These are phyloP conservation scores for Phaenicophaeus curvirostris DNA, from an alignment of 2,797 vertebrate genomes.

Conservation along the genomic window DNA sequence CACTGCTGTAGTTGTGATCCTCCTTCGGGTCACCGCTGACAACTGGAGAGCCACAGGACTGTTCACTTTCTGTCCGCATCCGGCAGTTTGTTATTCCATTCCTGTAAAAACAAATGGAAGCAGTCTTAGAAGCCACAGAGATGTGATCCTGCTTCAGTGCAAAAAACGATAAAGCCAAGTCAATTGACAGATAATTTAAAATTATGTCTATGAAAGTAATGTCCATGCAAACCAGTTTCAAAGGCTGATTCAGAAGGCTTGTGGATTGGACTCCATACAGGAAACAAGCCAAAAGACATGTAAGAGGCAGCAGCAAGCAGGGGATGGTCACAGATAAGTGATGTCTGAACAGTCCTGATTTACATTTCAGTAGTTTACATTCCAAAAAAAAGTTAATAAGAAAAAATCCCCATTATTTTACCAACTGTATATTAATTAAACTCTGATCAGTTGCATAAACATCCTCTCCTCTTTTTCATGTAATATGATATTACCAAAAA, in stretches of 20 bases:
- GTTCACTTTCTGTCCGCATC: conserved; percentile 87
- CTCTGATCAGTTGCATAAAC: background rate
- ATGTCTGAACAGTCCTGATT: background rate
- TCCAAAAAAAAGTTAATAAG: background rate
- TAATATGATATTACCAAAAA: background rate
- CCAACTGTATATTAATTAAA: background rate
- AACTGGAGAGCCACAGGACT: conserved; percentile 86
- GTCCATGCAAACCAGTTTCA: background rate
- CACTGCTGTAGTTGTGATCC: conserved; percentile 96
- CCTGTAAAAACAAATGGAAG: conserved; percentile 70
- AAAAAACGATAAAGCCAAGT: background rate
- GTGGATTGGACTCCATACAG: background rate
- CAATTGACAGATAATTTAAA: background rate
- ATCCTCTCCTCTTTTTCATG: background rate
- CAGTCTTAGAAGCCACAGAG: background rate
- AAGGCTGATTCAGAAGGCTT: background rate
- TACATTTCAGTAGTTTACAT: background rate
- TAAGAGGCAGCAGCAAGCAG: background rate
- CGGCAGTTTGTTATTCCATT: conserved; percentile 89
- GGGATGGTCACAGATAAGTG: background rate
- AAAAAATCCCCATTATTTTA: background rate
- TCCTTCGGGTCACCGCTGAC: conserved; percentile 92
- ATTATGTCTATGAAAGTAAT: background rate
- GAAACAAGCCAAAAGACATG: background rate
- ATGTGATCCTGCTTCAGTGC: background rate